Percentiles rank a stretch among this genome's conserved stretches.
Conservation (phyloP, 2,113 vertebrate genomes). For the Herpailurus yagouaroundi region DNA sequence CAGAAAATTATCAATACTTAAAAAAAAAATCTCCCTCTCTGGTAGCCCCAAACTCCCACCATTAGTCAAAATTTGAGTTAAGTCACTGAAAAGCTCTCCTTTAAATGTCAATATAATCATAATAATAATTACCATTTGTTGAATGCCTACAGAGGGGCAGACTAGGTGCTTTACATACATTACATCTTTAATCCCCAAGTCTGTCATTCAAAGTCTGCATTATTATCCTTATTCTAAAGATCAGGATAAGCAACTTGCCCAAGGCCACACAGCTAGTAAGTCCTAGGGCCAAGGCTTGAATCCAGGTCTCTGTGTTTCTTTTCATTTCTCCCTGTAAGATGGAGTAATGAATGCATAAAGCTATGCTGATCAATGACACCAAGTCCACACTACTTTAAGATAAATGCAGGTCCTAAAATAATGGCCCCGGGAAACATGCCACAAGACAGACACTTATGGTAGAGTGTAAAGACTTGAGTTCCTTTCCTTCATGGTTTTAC, state of each 20-base stretch:
- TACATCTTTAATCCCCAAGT: slow-evolving; percentile 73
- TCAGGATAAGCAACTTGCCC: slow-evolving; percentile 67
- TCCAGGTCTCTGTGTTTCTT: slow-evolving; percentile 54
- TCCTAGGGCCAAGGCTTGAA: slow-evolving; percentile 43
- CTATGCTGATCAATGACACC: neutral
- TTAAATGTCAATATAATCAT: slow-evolving; percentile 66
- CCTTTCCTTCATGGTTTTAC: neutral
- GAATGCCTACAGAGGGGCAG: slow-evolving; percentile 60
- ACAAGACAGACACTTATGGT: neutral
- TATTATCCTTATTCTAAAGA: slow-evolving; percentile 76
- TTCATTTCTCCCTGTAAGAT: slow-evolving; percentile 46
- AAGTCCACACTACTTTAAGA: neutral
- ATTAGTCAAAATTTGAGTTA: slow-evolving; percentile 57
- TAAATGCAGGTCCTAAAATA: neutral
- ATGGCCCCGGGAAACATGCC: neutral
- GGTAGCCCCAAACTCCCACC: neutral
- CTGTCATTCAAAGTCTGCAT: slow-evolving; percentile 67
- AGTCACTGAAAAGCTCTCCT: slow-evolving; percentile 46
- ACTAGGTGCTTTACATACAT: slow-evolving; percentile 75
- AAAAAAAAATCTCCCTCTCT: neutral
- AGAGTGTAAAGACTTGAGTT: neutral
- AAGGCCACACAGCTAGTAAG: slow-evolving; percentile 75
- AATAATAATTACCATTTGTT: slow-evolving; percentile 74
- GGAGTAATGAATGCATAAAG: slow-evolving; percentile 42
- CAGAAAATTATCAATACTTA: slow-evolving; percentile 57